Evolutionary conservation across 2,797 vertebrate genomes (phyloP).

Genomic region (Arnoldichthys spilopterus): DNA sequence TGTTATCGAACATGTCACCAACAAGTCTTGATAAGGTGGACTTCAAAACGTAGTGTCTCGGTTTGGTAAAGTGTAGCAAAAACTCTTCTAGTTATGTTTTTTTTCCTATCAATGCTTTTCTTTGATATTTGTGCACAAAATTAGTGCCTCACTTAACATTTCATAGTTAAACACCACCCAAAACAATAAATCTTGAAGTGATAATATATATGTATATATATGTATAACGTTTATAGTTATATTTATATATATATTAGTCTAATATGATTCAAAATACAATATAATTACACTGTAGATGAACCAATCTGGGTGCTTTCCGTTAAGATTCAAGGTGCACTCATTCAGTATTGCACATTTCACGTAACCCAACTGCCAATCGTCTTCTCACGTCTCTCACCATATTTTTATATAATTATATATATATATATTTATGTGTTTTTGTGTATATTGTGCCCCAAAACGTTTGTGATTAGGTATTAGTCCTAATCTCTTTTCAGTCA

Average conservation of each 20-base stretch:
- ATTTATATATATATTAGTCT: conserved; percentile 23
- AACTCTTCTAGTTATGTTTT: neutral
- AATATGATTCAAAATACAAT: conserved; percentile 32
- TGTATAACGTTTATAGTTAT: conserved; percentile 9
- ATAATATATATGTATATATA: conserved; percentile 13
- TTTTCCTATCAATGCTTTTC: conserved; percentile 22
- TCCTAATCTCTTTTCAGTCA: conserved; percentile 12
- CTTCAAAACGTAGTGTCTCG: conserved; percentile 28
- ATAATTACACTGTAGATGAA: conserved; percentile 49
- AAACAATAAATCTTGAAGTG: conserved; percentile 27
- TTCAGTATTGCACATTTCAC: conserved; percentile 54
- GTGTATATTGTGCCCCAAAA: conserved; percentile 13
- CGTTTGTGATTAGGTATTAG: conserved; percentile 34
- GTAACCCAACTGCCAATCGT: conserved; percentile 15
- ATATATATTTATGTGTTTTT: neutral
- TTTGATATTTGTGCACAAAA: conserved; percentile 39
- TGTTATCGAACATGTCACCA: conserved; percentile 25
- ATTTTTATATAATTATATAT: neutral
- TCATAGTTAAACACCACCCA: conserved; percentile 36
- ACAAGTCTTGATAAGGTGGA: conserved; percentile 17
- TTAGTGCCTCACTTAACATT: conserved; percentile 36
- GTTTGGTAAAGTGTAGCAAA: conserved; percentile 26
- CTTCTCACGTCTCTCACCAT: neutral
- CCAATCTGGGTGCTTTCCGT: conserved; percentile 34
- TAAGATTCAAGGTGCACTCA: conserved; percentile 40